phyloP scores from a whole-genome alignment of 2,797 vertebrate species.

The Pachyuromys duprasi region DNA sequence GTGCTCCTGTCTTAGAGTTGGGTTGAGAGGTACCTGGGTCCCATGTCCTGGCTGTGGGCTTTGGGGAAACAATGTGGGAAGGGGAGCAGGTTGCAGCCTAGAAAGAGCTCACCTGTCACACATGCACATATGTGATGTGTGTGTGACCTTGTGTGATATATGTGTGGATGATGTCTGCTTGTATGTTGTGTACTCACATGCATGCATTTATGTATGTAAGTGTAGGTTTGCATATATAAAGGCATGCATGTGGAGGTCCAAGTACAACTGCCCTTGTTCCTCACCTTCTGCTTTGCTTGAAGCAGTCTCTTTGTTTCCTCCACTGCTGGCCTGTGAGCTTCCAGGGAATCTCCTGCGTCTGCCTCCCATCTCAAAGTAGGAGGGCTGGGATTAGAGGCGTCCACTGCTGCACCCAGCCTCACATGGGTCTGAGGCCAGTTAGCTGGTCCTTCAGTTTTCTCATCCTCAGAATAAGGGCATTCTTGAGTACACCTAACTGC shows the following conservation, averaged over 20 bases:
- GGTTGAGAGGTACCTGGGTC: not conserved
- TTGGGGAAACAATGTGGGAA: not conserved
- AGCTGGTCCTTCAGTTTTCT: not conserved
- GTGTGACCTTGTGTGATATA: not conserved
- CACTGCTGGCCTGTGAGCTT: too few species aligned
- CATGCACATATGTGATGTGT: not conserved
- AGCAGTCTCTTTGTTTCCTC: not conserved
- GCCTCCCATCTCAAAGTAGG: not conserved
- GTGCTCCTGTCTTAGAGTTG: accelerated
- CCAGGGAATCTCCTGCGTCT: not conserved
- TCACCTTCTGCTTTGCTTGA: not conserved
- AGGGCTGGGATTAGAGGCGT: not conserved
- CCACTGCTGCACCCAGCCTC: too few species aligned
- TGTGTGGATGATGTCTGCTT: not conserved
- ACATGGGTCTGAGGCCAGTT: not conserved
- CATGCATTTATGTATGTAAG: not conserved
- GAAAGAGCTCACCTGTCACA: not conserved
- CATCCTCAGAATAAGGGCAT: not conserved
- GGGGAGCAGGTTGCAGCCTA: not conserved
- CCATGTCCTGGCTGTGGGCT: not conserved
- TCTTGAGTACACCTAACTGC: not conserved
- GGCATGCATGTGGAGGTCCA: not conserved
- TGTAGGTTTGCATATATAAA: not conserved
- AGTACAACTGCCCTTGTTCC: too few species aligned
- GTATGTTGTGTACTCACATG: not conserved